A percentile compares a stretch with the other conserved stretches of the same genome.
Evolutionary conservation across 2,888 invertebrate species (phyloP).

Genomic region (Campoletis raptor): DNA sequence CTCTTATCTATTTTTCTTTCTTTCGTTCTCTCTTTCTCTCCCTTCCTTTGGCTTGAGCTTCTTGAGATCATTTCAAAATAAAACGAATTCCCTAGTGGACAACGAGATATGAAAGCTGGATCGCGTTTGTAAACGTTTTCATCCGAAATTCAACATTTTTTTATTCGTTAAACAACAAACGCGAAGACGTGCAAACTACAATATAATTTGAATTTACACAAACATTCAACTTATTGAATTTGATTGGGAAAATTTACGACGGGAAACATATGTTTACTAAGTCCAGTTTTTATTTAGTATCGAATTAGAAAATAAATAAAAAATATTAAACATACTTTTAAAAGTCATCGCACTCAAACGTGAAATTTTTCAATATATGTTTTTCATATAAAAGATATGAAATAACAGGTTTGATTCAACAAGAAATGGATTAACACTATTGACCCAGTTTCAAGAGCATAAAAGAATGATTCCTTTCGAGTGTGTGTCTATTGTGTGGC

Average conservation of each 20-base stretch:
- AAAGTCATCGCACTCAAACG: background rate
- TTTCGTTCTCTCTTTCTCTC: background rate
- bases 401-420: background rate
- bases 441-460: background rate
- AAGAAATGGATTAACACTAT: background rate
- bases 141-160: constrained; percentile 46
- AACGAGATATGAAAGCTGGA: constrained; percentile 14
- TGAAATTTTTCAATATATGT: background rate
- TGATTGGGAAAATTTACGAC: background rate
- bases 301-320: background rate
- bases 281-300: background rate
- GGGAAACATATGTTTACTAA: background rate
- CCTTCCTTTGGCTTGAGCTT: constrained; percentile 11
- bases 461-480: constrained; percentile 17
- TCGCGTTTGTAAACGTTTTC: constrained; percentile 32
- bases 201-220: background rate
- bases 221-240: background rate
- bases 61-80: constrained; percentile 63
- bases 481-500: constrained; percentile 19
- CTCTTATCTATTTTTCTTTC: background rate
- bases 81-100: constrained; percentile 52
- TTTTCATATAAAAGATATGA: background rate
- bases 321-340: background rate
- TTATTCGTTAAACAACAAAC: background rate
- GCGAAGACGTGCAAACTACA: background rate